Conservation (phyloP, 2,888 invertebrate genomes). For the Troglohyphantes excavatus region DNA sequence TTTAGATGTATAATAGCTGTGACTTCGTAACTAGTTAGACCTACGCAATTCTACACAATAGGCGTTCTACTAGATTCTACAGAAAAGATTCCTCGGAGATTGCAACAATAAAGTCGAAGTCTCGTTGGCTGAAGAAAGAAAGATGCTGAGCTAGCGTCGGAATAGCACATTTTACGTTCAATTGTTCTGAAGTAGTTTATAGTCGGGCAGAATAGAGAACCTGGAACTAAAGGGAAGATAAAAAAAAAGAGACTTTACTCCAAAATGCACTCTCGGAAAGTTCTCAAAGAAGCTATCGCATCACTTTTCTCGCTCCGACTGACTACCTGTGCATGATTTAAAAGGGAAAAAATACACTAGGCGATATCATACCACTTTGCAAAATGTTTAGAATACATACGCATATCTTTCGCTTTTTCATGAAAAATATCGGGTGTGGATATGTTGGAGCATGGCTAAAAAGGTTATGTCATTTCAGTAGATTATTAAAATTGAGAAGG, state of each 20-base stretch:
- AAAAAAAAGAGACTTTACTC: neutral
- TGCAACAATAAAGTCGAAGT: neutral
- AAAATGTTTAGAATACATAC: too few relatives aligned
- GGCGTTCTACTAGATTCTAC: too few relatives aligned
- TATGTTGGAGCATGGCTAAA: too few relatives aligned
- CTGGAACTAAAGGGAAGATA: neutral
- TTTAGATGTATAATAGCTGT: too few relatives aligned
- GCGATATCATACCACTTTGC: too few relatives aligned
- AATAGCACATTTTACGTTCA: constrained; percentile 4
- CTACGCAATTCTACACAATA: too few relatives aligned
- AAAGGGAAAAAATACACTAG: too few relatives aligned
- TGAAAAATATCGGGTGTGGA: too few relatives aligned
- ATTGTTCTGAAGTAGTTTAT: neutral
- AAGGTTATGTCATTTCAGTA: too few relatives aligned
- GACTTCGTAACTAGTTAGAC: too few relatives aligned
- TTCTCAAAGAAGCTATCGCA: neutral
- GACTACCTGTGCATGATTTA: neutral
- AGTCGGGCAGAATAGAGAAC: neutral
- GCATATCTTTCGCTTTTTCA: too few relatives aligned
- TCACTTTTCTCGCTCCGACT: neutral
- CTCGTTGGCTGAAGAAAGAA: neutral
- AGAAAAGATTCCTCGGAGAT: neutral
- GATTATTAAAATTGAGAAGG: too few relatives aligned
- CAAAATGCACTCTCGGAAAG: neutral
- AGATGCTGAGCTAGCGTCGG: neutral